phyloP scores from a whole-genome alignment of 2,888 invertebrate genomes.

The Sepiola atlantica region DNA sequence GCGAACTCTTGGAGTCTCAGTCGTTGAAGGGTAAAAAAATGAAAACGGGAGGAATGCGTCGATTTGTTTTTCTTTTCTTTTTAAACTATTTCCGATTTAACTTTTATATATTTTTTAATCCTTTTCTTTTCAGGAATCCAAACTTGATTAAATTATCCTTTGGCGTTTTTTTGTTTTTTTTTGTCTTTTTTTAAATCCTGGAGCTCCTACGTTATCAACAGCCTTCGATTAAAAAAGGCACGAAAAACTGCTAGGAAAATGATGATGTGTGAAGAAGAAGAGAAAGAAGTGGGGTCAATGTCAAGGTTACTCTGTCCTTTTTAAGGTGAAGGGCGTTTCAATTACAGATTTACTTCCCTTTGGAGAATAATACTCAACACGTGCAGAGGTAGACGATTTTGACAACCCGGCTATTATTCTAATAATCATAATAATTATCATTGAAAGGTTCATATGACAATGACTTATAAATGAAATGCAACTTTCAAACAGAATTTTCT shows the following conservation, averaged over 20 bases:
- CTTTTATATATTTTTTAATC: not conserved
- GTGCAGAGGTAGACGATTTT: too few species aligned
- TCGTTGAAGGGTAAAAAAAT: not conserved
- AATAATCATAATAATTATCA: too few species aligned
- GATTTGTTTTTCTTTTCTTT: not conserved
- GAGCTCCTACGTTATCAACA: not conserved
- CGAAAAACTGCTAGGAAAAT: not conserved
- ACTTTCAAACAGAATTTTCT: too few species aligned
- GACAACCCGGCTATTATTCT: too few species aligned
- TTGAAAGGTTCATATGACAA: too few species aligned
- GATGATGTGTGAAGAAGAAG: not conserved
- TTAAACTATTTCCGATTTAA: not conserved
- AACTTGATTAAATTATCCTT: not conserved
- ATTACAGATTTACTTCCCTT: not conserved
- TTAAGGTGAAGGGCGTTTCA: not conserved
- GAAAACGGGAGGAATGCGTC: not conserved
- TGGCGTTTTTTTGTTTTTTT: not conserved
- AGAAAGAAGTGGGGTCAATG: not conserved
- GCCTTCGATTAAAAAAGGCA: not conserved
- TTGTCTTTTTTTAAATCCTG: too few species aligned
- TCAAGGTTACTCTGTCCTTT: constrained; percentile 20
- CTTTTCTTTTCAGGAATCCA: not conserved
- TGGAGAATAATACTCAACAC: not conserved
- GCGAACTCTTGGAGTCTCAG: not conserved
- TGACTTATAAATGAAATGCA: too few species aligned